A percentile compares a stretch with the other conserved stretches of the same genome.
Conservation (phyloP, 2,113 vertebrate species). For the Chaetorhynchus papuensis region DNA sequence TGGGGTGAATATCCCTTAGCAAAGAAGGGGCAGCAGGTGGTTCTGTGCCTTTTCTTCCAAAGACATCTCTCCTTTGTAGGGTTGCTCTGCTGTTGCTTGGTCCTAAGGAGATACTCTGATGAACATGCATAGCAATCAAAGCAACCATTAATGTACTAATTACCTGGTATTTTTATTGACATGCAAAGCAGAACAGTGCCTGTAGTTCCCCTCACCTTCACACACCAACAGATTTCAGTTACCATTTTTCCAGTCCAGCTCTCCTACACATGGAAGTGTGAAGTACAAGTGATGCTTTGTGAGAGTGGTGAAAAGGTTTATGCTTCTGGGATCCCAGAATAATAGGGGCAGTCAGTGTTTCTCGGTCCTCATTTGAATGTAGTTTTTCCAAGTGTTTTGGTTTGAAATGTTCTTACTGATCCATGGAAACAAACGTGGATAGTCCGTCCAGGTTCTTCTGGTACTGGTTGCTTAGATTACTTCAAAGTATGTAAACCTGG, state of each 20-base stretch:
- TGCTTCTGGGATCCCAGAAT: neutral
- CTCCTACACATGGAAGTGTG: neutral
- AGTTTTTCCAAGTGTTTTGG: neutral
- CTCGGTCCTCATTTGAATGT: neutral
- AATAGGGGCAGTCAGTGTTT: neutral
- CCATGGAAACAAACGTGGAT: rapidly evolving
- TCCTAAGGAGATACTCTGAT: neutral
- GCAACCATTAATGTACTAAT: neutral
- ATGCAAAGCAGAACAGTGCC: neutral
- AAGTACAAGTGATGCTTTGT: neutral
- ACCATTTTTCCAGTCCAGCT: neutral
- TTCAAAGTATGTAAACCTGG: neutral
- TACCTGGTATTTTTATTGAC: neutral
- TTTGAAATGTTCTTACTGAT: neutral
- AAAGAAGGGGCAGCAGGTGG: neutral
- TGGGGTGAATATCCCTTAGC: neutral
- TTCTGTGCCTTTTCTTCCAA: neutral
- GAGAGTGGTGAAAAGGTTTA: neutral
- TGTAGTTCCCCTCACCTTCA: neutral
- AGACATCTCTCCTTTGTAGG: neutral
- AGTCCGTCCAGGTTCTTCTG: neutral
- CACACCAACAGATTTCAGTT: neutral
- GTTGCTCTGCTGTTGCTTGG: neutral
- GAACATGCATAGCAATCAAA: neutral
- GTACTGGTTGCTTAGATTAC: neutral